Conservation (phyloP, 2,888 invertebrate genomes). For the Eristalis tenax region DNA sequence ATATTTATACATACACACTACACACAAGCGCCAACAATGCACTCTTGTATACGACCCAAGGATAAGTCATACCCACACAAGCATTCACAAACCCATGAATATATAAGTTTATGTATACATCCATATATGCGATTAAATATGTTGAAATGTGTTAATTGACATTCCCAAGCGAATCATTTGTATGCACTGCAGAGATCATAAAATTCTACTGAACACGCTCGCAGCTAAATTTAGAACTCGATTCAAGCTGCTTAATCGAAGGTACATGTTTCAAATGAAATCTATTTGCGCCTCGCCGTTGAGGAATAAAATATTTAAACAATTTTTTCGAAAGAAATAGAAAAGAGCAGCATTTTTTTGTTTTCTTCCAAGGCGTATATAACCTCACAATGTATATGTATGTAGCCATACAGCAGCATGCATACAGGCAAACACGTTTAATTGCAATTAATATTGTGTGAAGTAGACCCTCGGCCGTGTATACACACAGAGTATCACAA, state of each 20-base stretch:
- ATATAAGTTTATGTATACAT: too few species aligned
- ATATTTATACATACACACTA: too few species aligned
- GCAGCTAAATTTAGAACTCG: slow-evolving; percentile 13
- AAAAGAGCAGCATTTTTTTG: background rate
- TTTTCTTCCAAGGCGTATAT: background rate
- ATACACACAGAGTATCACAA: background rate
- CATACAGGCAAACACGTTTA: slow-evolving; percentile 24
- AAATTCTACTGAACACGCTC: slow-evolving; percentile 19
- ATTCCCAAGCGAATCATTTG: background rate
- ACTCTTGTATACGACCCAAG: slow-evolving; percentile 5
- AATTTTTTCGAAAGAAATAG: slow-evolving; percentile 7
- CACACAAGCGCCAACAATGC: background rate
- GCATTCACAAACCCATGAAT: background rate
- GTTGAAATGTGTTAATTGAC: background rate
- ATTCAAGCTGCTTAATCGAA: slow-evolving; percentile 18
- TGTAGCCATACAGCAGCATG: background rate
- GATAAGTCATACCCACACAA: background rate
- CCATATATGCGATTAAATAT: background rate
- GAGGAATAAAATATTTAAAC: slow-evolving; percentile 25
- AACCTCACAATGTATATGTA: background rate
- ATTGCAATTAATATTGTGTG: slow-evolving; percentile 44
- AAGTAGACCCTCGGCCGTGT: slow-evolving; percentile 4
- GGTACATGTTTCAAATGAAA: slow-evolving; percentile 12
- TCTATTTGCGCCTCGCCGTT: slow-evolving; percentile 15
- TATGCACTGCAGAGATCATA: slow-evolving; percentile 10